Percentiles rank a stretch among this genome's conserved stretches.
These are phyloP conservation scores for Heliornis fulica DNA, from an alignment of 2,113 vertebrate genomes.

Conservation along the genomic window DNA sequence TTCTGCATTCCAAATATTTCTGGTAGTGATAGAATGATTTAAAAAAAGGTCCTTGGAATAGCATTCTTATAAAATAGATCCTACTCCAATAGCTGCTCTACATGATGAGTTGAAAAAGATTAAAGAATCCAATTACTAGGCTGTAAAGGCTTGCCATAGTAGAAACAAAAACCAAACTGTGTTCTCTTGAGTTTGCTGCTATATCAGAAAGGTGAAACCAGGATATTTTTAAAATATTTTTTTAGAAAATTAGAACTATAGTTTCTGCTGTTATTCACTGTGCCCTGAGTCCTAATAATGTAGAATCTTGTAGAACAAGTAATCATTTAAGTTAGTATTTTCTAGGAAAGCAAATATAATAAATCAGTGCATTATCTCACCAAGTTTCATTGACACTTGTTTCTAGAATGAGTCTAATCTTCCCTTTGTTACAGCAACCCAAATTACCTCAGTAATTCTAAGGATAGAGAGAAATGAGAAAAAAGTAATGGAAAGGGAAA, in stretches of 20 bases:
- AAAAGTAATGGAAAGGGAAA: slow-evolving; percentile 21
- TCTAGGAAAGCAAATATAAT: neutral
- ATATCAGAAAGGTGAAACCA: neutral
- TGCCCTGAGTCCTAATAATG: neutral
- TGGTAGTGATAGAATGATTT: no score
- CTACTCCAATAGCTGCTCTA: neutral
- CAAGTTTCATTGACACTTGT: neutral
- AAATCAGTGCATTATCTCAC: neutral
- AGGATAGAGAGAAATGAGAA: neutral
- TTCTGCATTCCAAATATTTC: neutral
- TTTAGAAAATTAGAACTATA: neutral
- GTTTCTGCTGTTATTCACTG: neutral
- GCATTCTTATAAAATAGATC: neutral
- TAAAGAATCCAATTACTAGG: neutral
- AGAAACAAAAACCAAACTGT: neutral
- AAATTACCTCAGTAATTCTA: slow-evolving; percentile 29
- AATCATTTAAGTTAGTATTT: neutral
- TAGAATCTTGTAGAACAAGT: neutral
- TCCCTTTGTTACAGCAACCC: neutral
- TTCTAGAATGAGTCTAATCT: slow-evolving; percentile 12
- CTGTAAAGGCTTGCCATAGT: neutral
- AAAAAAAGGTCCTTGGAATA: neutral
- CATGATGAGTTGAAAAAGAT: neutral
- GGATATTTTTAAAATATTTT: neutral
- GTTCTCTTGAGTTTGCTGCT: neutral